Evolutionary conservation across 2,113 vertebrate species (phyloP).

Genomic region (Redunca redunca): DNA sequence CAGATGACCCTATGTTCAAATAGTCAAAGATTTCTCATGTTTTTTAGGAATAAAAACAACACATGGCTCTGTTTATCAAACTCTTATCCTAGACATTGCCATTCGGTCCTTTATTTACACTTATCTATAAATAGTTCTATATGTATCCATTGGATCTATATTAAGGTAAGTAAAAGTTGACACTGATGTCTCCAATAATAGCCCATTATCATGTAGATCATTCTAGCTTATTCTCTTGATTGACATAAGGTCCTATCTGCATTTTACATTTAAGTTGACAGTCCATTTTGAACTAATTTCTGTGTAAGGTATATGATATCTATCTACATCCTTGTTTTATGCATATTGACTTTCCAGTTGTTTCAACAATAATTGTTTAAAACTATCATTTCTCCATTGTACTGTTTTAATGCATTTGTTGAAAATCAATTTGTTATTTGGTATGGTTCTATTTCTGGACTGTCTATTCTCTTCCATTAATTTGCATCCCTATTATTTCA

Average conservation of each 20-base stretch:
- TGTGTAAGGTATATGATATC: not conserved
- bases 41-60: not conserved
- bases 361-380: not conserved
- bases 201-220: not conserved
- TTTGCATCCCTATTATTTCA: not conserved
- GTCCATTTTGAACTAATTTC: not conserved
- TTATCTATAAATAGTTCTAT: not conserved
- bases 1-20: not conserved
- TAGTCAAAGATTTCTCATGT: not conserved
- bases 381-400: not conserved
- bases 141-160: not conserved
- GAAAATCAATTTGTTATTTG: not conserved
- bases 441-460: not conserved
- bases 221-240: not conserved
- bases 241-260: not conserved
- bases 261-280: not conserved
- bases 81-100: not conserved
- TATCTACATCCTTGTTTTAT: not conserved
- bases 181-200: not conserved
- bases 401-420: not conserved
- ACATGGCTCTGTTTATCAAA: not conserved
- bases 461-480: not conserved
- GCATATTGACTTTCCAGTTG: not conserved
- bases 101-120: not conserved
- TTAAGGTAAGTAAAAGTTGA: not conserved